Base-by-base conservation (phyloP, 2,888 invertebrate species). In the Drosophila testacea region DNA sequence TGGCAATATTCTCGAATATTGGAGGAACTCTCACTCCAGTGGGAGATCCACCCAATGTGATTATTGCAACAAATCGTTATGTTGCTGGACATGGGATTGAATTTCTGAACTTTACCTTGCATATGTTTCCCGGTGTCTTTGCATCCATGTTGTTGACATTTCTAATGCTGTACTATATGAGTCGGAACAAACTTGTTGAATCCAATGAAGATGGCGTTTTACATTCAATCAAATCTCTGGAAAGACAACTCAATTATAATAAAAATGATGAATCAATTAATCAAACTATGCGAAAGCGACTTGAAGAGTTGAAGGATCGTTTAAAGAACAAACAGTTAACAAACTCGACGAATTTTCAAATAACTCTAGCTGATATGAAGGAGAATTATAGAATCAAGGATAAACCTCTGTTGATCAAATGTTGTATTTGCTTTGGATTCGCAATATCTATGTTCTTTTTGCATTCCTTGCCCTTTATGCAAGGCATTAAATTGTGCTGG, bases 1-100 rank as follows among this genome's bases (percentile, higher is more conserved):
- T 97, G 94, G 95, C 97, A 16, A 94, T 98, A 66, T 98, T 96
- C 91, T 96, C 97, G 5, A 98, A 98, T 89, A 96, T 98, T 48
- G 98, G 98, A 0, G 98, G 98, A 0, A 95, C 97, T 0, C 94
- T 96, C 10, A 98, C 98, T 0, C 97, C 97, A 0, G 96, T 98
- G 1, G 98, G 98, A 0, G 98, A 98, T 91, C 97, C 97, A 0
- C 97, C 98, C 79, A 92, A 92, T 70, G 85, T 92, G 36, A 89
- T 92, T 1, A 89, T 92, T 28, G 88, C 90, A 41, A 89, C 90
- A 9, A 88, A 92, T 55, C 46, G 60, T 0, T 78, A 77, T 39
- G 81, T 91, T 1, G 22, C 66, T 0, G 59, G 59, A 3, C 69
- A 73, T 47, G 96, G 96, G 5, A 94, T 98, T 7, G 95, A 95